Base-by-base conservation (phyloP, 1,140 invertebrate genomes). In the Drosophila sproati region DNA sequence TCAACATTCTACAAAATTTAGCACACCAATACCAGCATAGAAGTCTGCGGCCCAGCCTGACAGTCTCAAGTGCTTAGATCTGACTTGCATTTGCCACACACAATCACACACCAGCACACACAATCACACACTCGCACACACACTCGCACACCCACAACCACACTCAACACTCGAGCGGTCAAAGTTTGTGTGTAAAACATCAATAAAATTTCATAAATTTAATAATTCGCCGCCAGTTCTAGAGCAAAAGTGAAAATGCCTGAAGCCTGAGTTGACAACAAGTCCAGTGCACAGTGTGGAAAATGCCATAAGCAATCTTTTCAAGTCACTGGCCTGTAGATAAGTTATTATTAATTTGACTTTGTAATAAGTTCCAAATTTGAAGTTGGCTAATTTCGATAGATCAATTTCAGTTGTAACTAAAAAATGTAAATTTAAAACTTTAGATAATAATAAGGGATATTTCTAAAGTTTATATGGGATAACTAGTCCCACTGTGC, bases 121-220 rank as follows among this genome's bases (percentile, higher is more conserved):
- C 48, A 29, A 7, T 45, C 41, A 66, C 51, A 69, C 32, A 41
- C 32, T 35, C 37, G 20, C 20, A 20, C 20, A 20, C 39, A 35
- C 48, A 29, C 7, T 45, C 35, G 61, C 51, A 69, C 32, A 41
- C 32, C 39, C 41, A 48, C 41, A 43, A 34, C 43, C 55, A 60
- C 35, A 45, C 51, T 32, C 32, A 8, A 56, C 75, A 51, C 82
- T 80, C 66, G 66, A 77, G 82, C 83, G 82, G 80, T 87, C 82
- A 87, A 83, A 88, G 85, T 89, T 88, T 88, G 80, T 87, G 83
- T 88, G 85, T 88, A 81, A 77, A 81, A 83, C 82, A 81, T 89
- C 85, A 89, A 90, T 89, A 89, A 80, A 89, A 89, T 77, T 90
- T 89, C 81, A 89, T 89, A 89, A 89, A 89, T 89, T 89, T 89